Base-by-base conservation (phyloP, 2,113 vertebrate genomes). In the Apus apus region DNA sequence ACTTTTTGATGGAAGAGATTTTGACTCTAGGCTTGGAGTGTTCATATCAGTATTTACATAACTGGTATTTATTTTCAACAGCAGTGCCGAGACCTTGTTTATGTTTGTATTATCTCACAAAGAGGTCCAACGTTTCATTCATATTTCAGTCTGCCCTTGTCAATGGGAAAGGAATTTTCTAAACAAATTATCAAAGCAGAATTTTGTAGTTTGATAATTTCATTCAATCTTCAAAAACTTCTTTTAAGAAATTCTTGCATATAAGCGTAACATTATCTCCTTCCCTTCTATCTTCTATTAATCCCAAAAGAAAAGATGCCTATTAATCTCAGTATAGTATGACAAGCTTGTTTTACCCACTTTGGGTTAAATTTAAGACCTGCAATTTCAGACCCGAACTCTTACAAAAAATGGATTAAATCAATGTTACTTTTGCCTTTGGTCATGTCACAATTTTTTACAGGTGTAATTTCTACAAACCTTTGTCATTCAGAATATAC, bases 261-360 rank as follows among this genome's bases (percentile, higher is more conserved):
- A 20, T 56, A 54, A 87, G 15, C 6, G 17, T 70, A 62, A 29
- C 1, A 29, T 75, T 80, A 7, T 43, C 43, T 83, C 9, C 15
- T 86, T 85, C 45, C 13, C 22, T 64, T 13, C 2, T 64, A 36
- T 19, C 13, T 60, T 92, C 50, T 6, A 6, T 67, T 76, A 73
- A 58, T 1, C 2, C 3, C 50, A 20, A 40, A 48, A 36, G 17
- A 71, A 78, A 85, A 71, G 13, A 1, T 61, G 13, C 6, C 75
- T 9, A 1, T 71, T 9, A 51, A n/a, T 62, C 9, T 79, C 29
- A 19, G 18, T n/a, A n/a, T 6, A 40, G 21, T 68, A 40, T 0
- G 2, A 23, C 15, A 76, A 83, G 32, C 1, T 76, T 30, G 15
- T 48, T 79, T 83, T 57, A 80, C 20, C n/a, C 21, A 25, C 16